Evolutionary conservation across 1,140 invertebrate genomes (phyloP).

Genomic region (Nebria ingens): DNA sequence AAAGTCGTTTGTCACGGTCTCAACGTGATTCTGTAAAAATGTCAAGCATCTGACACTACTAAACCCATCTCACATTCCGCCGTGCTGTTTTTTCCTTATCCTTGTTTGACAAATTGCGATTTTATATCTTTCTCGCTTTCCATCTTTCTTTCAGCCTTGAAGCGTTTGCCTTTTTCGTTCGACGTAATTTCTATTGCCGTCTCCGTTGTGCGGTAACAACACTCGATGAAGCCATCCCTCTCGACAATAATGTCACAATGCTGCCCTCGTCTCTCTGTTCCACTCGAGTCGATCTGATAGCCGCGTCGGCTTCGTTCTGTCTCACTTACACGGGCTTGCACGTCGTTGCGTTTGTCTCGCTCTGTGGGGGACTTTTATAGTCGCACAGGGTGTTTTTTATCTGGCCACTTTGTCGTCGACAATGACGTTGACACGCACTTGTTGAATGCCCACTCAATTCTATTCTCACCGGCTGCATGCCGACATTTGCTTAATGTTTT

Average conservation of each 20-base stretch:
- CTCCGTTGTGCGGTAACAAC: not conserved
- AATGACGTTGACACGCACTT: slow-evolving; percentile 32
- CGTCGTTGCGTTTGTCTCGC: not conserved
- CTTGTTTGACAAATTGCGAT: slow-evolving; percentile 15
- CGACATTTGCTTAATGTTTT: too few species aligned
- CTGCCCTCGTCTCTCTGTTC: slow-evolving; percentile 14
- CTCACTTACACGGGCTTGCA: not conserved
- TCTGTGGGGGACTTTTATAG: slow-evolving; percentile 26
- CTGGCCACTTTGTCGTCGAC: slow-evolving; percentile 30
- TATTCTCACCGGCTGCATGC: not conserved
- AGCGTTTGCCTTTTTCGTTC: not conserved
- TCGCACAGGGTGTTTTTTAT: slow-evolving; percentile 33
- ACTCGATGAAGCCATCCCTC: not conserved
- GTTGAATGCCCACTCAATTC: slow-evolving; percentile 26
- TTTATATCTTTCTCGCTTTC: not conserved
- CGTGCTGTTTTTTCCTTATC: slow-evolving; percentile 20
- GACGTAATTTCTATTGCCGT: not conserved
- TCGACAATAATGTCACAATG: slow-evolving; percentile 18
- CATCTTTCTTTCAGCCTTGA: slow-evolving; percentile 16
- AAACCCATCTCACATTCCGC: slow-evolving; percentile 16
- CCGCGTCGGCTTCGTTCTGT: not conserved
- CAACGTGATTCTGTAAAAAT: slow-evolving; percentile 19
- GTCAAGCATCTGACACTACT: slow-evolving; percentile 19
- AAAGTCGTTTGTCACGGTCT: slow-evolving; percentile 17
- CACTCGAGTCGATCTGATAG: slow-evolving; percentile 1